These are phyloP conservation scores for Alca torda DNA, from an alignment of 2,797 vertebrate genomes.

Conservation along the genomic window DNA sequence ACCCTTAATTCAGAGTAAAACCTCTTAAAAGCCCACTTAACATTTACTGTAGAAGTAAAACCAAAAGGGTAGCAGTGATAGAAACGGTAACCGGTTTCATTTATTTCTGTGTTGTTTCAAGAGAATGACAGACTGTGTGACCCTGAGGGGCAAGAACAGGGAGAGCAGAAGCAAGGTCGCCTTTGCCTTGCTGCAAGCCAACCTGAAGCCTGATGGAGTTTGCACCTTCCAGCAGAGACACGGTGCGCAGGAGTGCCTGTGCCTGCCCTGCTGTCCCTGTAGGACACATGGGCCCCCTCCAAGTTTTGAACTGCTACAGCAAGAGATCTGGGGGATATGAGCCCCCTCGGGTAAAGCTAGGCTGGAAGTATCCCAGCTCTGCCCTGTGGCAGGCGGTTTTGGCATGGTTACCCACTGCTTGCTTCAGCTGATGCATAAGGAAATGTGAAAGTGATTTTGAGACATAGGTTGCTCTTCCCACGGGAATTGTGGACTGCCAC, in stretches of 20 bases:
- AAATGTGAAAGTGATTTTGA: neutral
- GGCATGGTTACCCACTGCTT: neutral
- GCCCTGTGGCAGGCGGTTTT: neutral
- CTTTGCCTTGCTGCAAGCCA: neutral
- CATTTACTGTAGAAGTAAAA: neutral
- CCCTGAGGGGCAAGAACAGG: neutral
- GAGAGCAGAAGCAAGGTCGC: neutral
- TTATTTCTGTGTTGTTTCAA: neutral
- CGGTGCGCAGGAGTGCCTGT: neutral
- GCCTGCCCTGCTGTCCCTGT: neutral
- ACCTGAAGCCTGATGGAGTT: neutral
- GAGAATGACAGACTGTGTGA: neutral
- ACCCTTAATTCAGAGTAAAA: neutral
- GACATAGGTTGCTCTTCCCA: neutral
- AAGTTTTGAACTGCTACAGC: neutral
- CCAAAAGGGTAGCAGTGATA: neutral
- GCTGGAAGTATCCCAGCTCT: neutral
- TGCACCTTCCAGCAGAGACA: neutral
- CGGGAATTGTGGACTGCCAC: neutral
- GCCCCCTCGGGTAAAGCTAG: neutral
- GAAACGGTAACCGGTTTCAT: neutral
- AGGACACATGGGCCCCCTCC: fast-evolving
- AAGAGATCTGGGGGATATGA: neutral
- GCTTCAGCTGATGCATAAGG: neutral
- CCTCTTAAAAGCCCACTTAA: neutral